Conservation (phyloP, 2,113 vertebrate genomes). For the Hystrix brachyura region DNA sequence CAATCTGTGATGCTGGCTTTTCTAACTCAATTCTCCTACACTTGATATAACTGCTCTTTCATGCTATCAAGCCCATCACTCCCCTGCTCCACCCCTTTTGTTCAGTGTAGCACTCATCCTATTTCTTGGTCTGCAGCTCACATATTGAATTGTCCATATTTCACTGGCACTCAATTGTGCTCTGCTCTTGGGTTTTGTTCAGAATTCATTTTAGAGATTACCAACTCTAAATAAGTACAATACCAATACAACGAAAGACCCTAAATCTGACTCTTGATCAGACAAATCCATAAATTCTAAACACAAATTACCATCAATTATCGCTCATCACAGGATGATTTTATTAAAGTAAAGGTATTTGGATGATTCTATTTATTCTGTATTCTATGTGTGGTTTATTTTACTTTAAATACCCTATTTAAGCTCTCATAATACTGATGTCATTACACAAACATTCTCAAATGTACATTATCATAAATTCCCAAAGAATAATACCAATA, state of each 20-base stretch:
- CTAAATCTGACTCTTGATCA: background rate
- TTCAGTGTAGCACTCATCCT: background rate
- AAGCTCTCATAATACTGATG: background rate
- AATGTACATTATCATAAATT: background rate
- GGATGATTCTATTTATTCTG: background rate
- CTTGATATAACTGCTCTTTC: background rate
- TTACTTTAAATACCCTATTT: background rate
- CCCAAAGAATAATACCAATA: conserved; percentile 3
- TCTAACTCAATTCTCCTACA: background rate
- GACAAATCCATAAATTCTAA: background rate
- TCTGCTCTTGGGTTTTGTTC: background rate
- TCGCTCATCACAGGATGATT: background rate
- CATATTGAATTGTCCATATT: background rate
- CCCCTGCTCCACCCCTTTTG: background rate
- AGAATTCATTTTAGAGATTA: background rate
- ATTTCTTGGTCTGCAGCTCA: background rate
- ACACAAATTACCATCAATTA: background rate
- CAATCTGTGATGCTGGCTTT: background rate
- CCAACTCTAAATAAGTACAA: background rate
- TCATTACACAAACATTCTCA: background rate
- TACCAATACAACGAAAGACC: background rate
- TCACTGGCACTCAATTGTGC: background rate
- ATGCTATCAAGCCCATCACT: background rate
- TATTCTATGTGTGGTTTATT: background rate
- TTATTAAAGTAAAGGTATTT: conserved; percentile 29